These are phyloP conservation scores for Echinometra lucunter DNA, from an alignment of 53 echinoderm and acorn worm genomes.

Conservation along the genomic window DNA sequence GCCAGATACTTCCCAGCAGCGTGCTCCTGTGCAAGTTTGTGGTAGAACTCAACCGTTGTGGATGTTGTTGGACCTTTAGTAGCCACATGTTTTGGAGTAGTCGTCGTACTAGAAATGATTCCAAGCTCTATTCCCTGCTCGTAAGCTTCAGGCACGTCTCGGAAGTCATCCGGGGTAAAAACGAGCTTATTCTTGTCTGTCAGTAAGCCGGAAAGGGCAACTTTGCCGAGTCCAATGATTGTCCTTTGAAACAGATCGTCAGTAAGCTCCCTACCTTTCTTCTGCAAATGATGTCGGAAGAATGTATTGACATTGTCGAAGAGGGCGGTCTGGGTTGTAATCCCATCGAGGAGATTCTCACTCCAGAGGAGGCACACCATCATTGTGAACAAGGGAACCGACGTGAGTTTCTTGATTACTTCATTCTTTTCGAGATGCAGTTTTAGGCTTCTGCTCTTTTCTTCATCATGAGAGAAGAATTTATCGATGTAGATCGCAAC, in stretches of 20 bases:
- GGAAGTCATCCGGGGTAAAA: constrained; percentile 8
- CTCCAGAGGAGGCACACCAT: no score
- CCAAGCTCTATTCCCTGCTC: not conserved
- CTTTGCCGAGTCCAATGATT: not conserved
- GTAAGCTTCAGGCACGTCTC: not conserved
- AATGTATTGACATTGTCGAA: constrained; percentile 6
- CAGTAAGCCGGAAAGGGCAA: constrained; percentile 1
- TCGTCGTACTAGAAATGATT: not conserved
- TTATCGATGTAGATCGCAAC: constrained; percentile 31
- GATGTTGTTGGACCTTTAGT: not conserved
- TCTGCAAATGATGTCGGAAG: not conserved
- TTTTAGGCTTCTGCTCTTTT: not conserved
- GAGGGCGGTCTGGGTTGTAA: not conserved
- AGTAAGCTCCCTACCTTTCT: not conserved
- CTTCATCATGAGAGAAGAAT: not conserved
- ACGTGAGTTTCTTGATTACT: no score
- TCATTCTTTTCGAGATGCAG: no score
- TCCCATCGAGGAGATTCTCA: no score
- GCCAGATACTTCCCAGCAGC: not conserved
- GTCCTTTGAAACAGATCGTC: not conserved
- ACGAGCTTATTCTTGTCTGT: not conserved
- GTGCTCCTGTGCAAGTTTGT: constrained; percentile 29
- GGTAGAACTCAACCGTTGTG: constrained; percentile 43
- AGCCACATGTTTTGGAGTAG: not conserved
- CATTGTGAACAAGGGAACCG: no score